These are phyloP conservation scores for Scrobipalpa atriplicella DNA, from an alignment of 2,888 invertebrate species.

Conservation along the genomic window DNA sequence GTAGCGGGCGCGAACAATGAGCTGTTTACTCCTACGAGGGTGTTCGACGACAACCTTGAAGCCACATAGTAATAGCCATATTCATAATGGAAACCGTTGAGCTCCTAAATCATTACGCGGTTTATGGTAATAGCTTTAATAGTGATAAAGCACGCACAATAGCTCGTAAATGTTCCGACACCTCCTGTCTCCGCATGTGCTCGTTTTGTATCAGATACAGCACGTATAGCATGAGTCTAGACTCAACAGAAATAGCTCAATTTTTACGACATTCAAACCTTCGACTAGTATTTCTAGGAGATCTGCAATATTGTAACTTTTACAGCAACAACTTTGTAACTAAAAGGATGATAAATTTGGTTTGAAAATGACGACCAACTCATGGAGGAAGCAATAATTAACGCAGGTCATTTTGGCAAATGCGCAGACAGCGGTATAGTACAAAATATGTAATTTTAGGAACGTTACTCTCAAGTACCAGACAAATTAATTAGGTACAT, in stretches of 20 bases:
- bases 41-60: constrained; percentile 46
- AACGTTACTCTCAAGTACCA: neutral
- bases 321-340: neutral
- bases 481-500: neutral
- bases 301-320: neutral
- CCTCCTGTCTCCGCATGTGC: constrained; percentile 40
- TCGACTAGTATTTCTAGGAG: neutral
- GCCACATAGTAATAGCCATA: constrained; percentile 40
- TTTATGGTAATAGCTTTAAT: constrained; percentile 60
- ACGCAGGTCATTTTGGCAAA: constrained; percentile 28
- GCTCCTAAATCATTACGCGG: constrained; percentile 55
- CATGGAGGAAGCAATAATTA: constrained; percentile 31
- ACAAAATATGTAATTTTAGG: constrained; percentile 28
- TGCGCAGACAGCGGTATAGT: constrained; percentile 15
- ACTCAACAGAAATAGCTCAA: constrained; percentile 18
- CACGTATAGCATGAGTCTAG: constrained; percentile 43
- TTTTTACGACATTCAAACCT: neutral
- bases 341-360: constrained; percentile 6
- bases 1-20: constrained; percentile 22
- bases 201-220: constrained; percentile 51
- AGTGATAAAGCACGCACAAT: constrained; percentile 72
- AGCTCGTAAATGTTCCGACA: constrained; percentile 59
- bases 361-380: constrained; percentile 12
- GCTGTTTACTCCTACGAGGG: constrained; percentile 22
- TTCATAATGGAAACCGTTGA: constrained; percentile 53